Conservation (phyloP, 2,113 vertebrate genomes). For the Oophaga pumilio region DNA sequence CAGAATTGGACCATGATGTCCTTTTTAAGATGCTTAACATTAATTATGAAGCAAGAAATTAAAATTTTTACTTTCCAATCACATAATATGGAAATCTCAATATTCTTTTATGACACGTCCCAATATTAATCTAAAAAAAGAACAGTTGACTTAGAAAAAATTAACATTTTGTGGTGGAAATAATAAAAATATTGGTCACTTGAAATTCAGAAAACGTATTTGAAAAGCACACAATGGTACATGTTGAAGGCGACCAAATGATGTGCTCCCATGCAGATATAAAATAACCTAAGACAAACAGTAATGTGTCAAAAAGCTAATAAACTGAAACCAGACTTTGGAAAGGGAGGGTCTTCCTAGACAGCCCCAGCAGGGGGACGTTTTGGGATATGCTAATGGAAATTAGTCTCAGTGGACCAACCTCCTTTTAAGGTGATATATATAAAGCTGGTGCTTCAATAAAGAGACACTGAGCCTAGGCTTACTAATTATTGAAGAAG, state of each 20-base stretch:
- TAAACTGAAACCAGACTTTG: constrained; percentile 60
- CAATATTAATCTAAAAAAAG: neutral
- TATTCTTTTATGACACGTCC: neutral
- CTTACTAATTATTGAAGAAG: constrained; percentile 67
- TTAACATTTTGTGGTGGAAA: neutral
- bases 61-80: neutral
- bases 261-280: constrained; percentile 56
- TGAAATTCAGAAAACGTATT: neutral
- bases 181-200: neutral
- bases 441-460: constrained; percentile 77
- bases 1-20: no score
- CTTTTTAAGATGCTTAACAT: neutral
- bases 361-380: constrained; percentile 69
- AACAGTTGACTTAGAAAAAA: neutral
- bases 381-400: constrained; percentile 88
- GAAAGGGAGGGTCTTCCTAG: constrained; percentile 65
- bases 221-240: constrained; percentile 53
- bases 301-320: constrained; percentile 62
- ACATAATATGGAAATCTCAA: neutral
- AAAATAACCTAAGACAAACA: constrained; percentile 60
- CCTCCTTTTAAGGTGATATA: constrained; percentile 80
- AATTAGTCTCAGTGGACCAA: constrained; percentile 79
- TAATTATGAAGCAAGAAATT: constrained; percentile 3
- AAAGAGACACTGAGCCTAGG: constrained; percentile 73
- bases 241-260: constrained; percentile 43